Evolutionary conservation across 2,797 vertebrate genomes (phyloP), one percentile per base, ranked within the genome.

Genomic region (Karalla daura): DNA sequence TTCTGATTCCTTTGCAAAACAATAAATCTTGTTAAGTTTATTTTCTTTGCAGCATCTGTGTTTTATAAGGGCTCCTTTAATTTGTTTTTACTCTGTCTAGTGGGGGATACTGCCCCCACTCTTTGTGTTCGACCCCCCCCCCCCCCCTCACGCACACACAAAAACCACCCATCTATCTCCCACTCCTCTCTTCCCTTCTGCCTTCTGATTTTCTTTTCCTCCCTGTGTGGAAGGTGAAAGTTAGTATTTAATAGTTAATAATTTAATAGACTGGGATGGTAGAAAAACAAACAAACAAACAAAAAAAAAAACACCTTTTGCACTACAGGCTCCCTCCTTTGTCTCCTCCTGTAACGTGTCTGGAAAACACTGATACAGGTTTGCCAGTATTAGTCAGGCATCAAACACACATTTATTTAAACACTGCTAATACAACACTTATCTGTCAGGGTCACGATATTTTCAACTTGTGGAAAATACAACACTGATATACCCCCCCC

Each of bases 31-130:
- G 83, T 76, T 78, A 93, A 94, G 95, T 96, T 96, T 97, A 95
- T 97, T 98, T 98, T 96, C 93, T 92, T 96, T 96, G 91, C 94
- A 96, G 95, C 95, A 96, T 98, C 96, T 97, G 96, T 95, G 93
- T 98, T 97, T 97, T 98, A 96, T 96, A 97, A 96, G 90, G 91
- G 92, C 85, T 87, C 95, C 93, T 96, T 97, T 96, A 95, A 97
- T 97, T 97, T 97, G 96, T 97, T 97, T 97, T 96, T 91, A 86
- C 95, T 95, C 91, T 83, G 93, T 95, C 96, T 95, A 86, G 79
- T 86, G 95, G 96, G 96, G 95, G 95, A 95, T 93, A 93, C 78
- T 47, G 79, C 33, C 12, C 49, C 81, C 54, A 67, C 56, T 69
- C 77, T 80, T 81, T 84, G 53, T 86, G 72, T 74, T 73, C 21